Evolutionary conservation across 2,797 vertebrate genomes (phyloP), one percentile per base, ranked within the genome.

Genomic region (Anguilla megastoma): DNA sequence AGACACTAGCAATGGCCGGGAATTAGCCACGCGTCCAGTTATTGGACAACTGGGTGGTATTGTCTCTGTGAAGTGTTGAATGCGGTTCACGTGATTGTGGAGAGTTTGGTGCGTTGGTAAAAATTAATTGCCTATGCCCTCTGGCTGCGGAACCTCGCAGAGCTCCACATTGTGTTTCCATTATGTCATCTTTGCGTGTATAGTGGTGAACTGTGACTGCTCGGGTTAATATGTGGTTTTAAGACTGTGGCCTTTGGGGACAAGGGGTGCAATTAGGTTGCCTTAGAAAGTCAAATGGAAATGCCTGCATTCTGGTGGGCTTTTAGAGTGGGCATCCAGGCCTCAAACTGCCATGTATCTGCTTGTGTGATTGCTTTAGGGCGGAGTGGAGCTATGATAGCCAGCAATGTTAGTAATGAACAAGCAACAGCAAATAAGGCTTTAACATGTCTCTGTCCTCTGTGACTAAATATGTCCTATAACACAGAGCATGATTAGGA

Each of bases 331-430:
- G 27, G 27, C 30, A 14, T 21, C 21, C 21, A 71, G 2, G 5
- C 56, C 54, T 12, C 56, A 45, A 5, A 80, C 52, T 69, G 58
- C 33, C 27, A 27, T 63, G 30, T 45, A 33, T 45, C 30, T 36
- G 6, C 18, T 45, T 66, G 30, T 86, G 36, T 63, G 56, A 86
- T 63, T 45, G 18, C 21, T 41, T 41, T 84, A 54, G 88, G 89
- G 88, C 87, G 88, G 88, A 87, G 85, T 87, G 90, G 91, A 89
- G 92, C 90, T 88, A 89, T 91, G 91, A 91, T 92, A 91, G 82
- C 88, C 87, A 45, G 41, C 41, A 84, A 76, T 84, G 85, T 90
- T 89, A 85, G 5, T 63, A 58, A 33, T 74, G 74, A n/a, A n/a
- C 30, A 58, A n/a, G n/a, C 2, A 24, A 41, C 54, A 60, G 30